Conservation (phyloP, 2,888 invertebrate species). For the Ischnura elegans region DNA sequence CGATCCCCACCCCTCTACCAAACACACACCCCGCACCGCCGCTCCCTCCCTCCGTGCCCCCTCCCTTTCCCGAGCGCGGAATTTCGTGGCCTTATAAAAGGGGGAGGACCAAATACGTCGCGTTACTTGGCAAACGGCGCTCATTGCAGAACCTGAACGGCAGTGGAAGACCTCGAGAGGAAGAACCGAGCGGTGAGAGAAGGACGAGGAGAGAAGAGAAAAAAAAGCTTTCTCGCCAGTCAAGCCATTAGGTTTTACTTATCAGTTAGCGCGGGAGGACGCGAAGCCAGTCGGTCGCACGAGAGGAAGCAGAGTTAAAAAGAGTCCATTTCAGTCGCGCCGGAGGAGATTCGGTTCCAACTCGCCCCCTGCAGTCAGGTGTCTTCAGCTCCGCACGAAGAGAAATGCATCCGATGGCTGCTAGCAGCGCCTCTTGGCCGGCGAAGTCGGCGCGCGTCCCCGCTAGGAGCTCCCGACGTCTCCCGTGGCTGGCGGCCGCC, state of each 20-base stretch:
- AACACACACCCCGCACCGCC: not conserved
- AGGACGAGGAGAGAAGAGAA: not conserved
- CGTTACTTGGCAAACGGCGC: conserved; percentile 48
- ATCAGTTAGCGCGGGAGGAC: not conserved
- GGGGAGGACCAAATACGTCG: conserved; percentile 8
- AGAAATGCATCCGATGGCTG: conserved; percentile 48
- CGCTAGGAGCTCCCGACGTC: conserved; percentile 42
- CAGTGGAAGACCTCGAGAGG: not conserved
- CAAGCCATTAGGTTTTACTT: too few species aligned
- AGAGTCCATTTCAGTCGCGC: not conserved
- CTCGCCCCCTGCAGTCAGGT: not conserved
- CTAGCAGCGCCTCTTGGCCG: conserved; percentile 6
- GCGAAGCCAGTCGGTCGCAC: not conserved
- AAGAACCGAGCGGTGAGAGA: too few species aligned
- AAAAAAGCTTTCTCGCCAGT: too few species aligned
- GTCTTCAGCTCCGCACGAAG: not conserved
- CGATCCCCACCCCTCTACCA: not conserved
- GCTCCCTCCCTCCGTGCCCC: not conserved
- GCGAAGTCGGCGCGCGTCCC: conserved; percentile 32
- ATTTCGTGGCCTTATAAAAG: conserved; percentile 32
- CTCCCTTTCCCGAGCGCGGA: conserved; percentile 17
- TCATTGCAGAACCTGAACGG: conserved; percentile 25
- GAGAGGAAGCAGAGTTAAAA: not conserved
- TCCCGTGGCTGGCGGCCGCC: conserved; percentile 61
- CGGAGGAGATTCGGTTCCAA: not conserved